Evolutionary conservation across 2,888 invertebrate species (phyloP), one percentile per base, ranked within the genome.

Genomic region (Chrysomela aeneicollis): DNA sequence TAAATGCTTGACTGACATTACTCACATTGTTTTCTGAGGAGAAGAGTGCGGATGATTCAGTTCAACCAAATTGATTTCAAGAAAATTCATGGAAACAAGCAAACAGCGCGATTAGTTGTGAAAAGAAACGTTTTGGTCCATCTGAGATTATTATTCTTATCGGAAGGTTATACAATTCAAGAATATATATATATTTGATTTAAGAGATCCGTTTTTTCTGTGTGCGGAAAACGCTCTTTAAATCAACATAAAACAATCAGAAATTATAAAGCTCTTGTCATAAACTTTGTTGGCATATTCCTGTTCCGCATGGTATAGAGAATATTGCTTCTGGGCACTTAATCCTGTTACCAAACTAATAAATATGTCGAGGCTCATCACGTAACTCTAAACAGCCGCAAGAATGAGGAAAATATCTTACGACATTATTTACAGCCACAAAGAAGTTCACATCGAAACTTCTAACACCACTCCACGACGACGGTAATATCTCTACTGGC

Each of bases 401-500:
- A 10, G 42, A 15, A 42, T 42, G 42, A 22, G 21, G 53, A 47
- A 32, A 21, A 37, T 26, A 17, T 22, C 19, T 17, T 19, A 22
- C 35, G 59, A 47, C 58, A 49, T 54, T 32, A 63, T 54, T 59
- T 51, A 42, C 30, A 59, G 52, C 32, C 37, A 46, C 22, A 21
- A 49, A 5, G 15, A 54, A 63, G 59, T 63, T 63, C 26, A 57
- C 50, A 49, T 63, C 63, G 54, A 59, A 63, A 58, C 63, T 59
- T 54, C 59, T 32, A 59, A 46, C 21, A 47, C 53, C 53, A 58
- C 63, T 59, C 37, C 18, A 35, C 35, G 26, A 51, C 17, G 19
- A 60, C 60, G 54, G 60, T 60, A 51, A 60, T 64, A 66, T 63
- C 55, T 68, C 61, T 66, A 68, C 66, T 64, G 66, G 64, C 63